Evolutionary conservation across 1,140 invertebrate species (phyloP), one percentile per base, ranked within the genome.

Genomic region (Dendrolimus punctatus): DNA sequence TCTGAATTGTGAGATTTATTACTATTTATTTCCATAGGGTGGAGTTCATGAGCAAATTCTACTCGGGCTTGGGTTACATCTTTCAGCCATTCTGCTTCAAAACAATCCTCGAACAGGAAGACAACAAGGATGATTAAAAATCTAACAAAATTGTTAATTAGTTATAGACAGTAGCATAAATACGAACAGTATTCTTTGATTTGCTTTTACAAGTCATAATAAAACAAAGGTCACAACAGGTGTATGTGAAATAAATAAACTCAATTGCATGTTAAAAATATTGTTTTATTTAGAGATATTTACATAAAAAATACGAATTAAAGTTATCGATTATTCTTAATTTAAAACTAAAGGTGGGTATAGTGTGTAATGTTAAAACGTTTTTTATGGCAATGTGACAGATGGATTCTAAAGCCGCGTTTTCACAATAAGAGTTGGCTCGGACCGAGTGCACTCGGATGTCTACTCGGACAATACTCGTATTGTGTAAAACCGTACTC

Each of bases 51-150:
- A 98, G 95, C 87, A 99, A 99, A 85, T 99, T 99, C 87, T 99
- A 98, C 82, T 77, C 89, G 3, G 98, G 97, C 52, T 80, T 91
- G 39, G 98, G 98, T 5, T 93, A 98, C 70, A 81, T 92, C 39
- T 99, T 99, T 90, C 90, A 94, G 66, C 97, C 98, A 48, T 98
- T 99, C 89, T 95, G 93, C 62, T 99, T 99, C 88, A 95, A 96
- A 73, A 91, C 90, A 5, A 95, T 98, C 65, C 88, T 97, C 51
- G 92, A 87, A 58, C 68, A 71, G 48, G 84, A 87, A 45, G 84
- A 87, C 0, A 68, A 64, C 37, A 55, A 60, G 1, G 76, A 80
- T 4, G 76, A 82, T 40, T 80, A 82, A 72, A 66, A 46, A 48
- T 51, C 44, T 45, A 60, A 50, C 47, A 58, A 51, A 53, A 58